Percentiles rank a stretch among this genome's conserved stretches.
Conservation (phyloP, 2,113 vertebrate species). For the Trogon melanurus region DNA sequence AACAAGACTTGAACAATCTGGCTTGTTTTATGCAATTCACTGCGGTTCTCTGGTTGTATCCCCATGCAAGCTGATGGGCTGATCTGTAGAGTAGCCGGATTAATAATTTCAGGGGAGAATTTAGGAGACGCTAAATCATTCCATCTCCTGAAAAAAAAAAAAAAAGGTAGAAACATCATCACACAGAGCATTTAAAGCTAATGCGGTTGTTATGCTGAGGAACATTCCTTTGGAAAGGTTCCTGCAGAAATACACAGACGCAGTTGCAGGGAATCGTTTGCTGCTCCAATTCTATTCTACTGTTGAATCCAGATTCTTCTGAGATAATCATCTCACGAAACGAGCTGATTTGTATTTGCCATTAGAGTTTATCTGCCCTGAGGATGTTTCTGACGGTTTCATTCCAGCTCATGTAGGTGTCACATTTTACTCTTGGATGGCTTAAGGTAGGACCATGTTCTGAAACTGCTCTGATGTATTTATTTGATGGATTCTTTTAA, state of each 20-base stretch:
- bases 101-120: background rate
- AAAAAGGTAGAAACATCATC: background rate
- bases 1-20: background rate
- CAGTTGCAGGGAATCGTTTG: background rate
- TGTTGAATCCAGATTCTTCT: background rate
- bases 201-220: background rate
- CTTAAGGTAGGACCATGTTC: background rate
- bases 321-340: background rate
- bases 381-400: background rate
- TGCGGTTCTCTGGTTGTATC: background rate
- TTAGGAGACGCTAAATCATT: background rate
- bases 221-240: background rate
- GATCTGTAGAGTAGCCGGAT: background rate
- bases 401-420: background rate
- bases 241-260: accelerated
- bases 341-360: background rate
- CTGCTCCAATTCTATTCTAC: background rate
- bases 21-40: conserved; percentile 18
- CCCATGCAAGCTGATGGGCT: background rate
- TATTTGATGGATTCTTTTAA: background rate
- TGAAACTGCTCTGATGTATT: background rate
- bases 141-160: background rate
- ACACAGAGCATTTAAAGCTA: background rate
- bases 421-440: background rate
- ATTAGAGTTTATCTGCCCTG: background rate